phyloP scores from a whole-genome alignment of 2,113 vertebrate species.

The Rhea pennata region DNA sequence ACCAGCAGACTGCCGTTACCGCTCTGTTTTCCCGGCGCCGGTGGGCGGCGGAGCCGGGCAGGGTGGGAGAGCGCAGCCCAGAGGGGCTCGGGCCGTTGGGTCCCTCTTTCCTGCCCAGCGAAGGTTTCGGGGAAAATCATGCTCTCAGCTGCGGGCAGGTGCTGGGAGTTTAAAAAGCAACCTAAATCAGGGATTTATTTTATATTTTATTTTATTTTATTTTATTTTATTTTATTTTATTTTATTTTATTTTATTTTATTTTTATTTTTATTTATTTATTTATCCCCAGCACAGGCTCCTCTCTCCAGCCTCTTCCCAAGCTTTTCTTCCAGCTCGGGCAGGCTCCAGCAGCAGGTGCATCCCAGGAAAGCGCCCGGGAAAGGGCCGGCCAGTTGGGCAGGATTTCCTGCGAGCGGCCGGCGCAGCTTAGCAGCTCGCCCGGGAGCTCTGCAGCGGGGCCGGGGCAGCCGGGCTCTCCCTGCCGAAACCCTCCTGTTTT shows the following conservation, averaged over 20 bases:
- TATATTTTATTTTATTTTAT: no score
- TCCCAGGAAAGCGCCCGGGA: no score
- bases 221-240: no score
- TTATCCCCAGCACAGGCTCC: neutral
- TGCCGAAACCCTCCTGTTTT: no score
- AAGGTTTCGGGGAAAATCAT: no score
- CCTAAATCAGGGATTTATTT: neutral
- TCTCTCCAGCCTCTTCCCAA: neutral
- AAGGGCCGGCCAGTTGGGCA: neutral
- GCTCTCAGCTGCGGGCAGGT: rapidly evolving
- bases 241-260: no score
- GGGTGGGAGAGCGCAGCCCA: neutral
- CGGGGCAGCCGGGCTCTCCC: no score
- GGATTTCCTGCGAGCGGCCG: neutral
- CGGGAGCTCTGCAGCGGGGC: no score
- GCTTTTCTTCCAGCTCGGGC: neutral
- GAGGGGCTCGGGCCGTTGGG: rapidly evolving
- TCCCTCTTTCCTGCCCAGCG: neutral
- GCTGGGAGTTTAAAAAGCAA: neutral
- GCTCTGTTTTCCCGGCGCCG: no score
- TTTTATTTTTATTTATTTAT: no score
- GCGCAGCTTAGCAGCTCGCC: neutral
- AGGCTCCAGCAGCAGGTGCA: no score
- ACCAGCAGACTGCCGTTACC: neutral
- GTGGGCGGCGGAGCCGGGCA: neutral